Conservation (phyloP, 2,113 vertebrate species). For the Laticauda laticaudata region DNA sequence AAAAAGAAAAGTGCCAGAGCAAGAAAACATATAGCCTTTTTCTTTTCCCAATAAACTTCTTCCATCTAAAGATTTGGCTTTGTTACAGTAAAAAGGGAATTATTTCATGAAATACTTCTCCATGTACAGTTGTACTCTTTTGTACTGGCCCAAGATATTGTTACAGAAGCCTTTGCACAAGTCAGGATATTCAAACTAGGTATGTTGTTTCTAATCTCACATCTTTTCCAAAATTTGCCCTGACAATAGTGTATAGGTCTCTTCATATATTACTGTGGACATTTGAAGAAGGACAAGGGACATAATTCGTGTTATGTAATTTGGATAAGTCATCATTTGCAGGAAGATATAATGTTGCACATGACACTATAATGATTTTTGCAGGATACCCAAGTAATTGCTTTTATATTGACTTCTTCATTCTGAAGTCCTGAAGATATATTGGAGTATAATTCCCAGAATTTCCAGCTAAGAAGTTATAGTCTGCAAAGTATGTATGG, state of each 20-base stretch:
- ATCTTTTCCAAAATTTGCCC: background rate
- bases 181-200: background rate
- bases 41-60: background rate
- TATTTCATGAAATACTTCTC: background rate
- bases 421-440: background rate
- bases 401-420: background rate
- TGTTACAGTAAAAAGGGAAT: background rate
- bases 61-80: background rate
- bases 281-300: background rate
- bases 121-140: background rate
- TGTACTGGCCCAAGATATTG: background rate
- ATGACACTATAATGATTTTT: background rate
- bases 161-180: background rate
- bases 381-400: background rate
- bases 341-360: background rate
- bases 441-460: background rate
- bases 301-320: background rate
- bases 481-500: background rate
- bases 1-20: background rate
- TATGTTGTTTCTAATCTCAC: background rate
- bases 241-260: background rate
- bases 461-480: background rate
- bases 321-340: background rate
- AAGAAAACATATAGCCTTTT: background rate
- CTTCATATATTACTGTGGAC: background rate